Evolutionary conservation across 2,113 vertebrate genomes (phyloP).

Genomic region (Oceanites oceanicus): DNA sequence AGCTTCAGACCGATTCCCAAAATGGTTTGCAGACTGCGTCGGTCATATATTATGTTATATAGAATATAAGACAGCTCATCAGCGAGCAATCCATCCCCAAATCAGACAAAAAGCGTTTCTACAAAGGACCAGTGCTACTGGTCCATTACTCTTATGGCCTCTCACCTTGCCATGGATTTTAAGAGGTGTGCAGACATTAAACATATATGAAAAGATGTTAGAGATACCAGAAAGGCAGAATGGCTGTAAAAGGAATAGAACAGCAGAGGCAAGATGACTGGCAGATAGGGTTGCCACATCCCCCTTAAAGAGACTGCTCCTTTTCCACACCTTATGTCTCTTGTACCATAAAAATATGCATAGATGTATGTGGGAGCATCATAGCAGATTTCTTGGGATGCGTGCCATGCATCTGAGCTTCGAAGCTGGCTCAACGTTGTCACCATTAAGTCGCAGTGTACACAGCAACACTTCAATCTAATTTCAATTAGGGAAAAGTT

Average conservation of each 20-base stretch:
- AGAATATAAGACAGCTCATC: neutral
- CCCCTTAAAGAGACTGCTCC: conserved; percentile 72
- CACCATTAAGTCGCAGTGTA: conserved; percentile 56
- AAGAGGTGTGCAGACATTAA: neutral
- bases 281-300: conserved; percentile 70
- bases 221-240: conserved; percentile 53
- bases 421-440: conserved; percentile 56
- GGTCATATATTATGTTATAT: neutral
- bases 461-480: conserved; percentile 61
- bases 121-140: neutral
- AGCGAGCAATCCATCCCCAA: neutral
- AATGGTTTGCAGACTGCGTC: neutral
- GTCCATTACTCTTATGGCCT: neutral
- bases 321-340: conserved; percentile 72
- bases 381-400: conserved; percentile 52
- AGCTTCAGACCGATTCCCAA: neutral
- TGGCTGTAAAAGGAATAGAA: conserved; percentile 71
- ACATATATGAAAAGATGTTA: neutral
- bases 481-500: conserved; percentile 66
- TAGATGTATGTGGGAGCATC: conserved; percentile 68
- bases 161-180: neutral
- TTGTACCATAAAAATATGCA: conserved; percentile 70
- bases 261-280: conserved; percentile 65
- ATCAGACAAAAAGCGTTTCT: neutral
- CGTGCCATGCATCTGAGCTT: conserved; percentile 46